Conservation (phyloP, 2,888 invertebrate genomes). For the Cryptocephalus moraei region DNA sequence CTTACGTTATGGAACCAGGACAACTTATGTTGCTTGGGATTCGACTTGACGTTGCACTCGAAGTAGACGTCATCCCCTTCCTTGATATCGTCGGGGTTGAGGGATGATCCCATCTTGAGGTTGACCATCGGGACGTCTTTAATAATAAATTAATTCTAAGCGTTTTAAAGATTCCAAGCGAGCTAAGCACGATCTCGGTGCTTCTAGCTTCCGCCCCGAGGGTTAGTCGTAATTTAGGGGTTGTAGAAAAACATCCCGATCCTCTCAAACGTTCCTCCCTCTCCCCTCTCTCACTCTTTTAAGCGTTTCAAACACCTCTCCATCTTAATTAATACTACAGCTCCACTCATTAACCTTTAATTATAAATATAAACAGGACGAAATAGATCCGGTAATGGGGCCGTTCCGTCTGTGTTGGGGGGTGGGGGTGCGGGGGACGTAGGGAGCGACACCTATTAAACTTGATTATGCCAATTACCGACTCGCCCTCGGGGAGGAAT, state of each 20-base stretch:
- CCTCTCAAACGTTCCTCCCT: too few species aligned
- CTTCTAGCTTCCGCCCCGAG: too few species aligned
- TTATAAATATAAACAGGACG: constrained; percentile 5
- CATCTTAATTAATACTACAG: too few species aligned
- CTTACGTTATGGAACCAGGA: constrained; percentile 84
- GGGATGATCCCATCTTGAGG: constrained; percentile 72
- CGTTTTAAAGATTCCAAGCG: background rate
- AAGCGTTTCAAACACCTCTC: too few species aligned
- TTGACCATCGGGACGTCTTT: constrained; percentile 72
- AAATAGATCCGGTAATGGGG: constrained; percentile 7
- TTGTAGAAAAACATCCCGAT: too few species aligned
- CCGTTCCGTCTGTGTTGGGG: constrained; percentile 1
- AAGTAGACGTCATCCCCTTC: constrained; percentile 86
- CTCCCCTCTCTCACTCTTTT: too few species aligned
- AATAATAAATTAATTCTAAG: constrained; percentile 25
- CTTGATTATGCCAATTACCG: constrained; percentile 8
- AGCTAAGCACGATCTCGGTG: too few species aligned
- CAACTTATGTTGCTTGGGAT: constrained; percentile 74
- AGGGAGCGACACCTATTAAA: constrained; percentile 5
- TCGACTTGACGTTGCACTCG: constrained; percentile 75
- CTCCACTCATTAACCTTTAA: too few species aligned
- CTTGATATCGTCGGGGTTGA: constrained; percentile 80
- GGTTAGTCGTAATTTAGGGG: too few species aligned
- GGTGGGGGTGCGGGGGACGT: background rate
- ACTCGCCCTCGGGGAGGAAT: constrained; percentile 5